Evolutionary conservation across 2,888 invertebrate genomes (phyloP).

Genomic region (Mesoligia furuncula): DNA sequence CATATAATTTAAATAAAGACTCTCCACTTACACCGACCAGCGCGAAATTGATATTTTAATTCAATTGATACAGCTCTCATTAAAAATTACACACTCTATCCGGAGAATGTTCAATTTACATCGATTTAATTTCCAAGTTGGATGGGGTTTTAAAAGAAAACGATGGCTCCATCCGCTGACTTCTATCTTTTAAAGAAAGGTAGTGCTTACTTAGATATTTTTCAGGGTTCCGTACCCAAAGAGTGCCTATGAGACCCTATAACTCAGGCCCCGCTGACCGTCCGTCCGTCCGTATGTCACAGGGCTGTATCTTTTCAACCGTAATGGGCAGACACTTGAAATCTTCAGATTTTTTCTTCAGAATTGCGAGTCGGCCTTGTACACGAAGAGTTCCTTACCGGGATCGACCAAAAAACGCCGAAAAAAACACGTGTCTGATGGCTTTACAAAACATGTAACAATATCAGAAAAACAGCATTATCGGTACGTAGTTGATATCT

Average conservation of each 20-base stretch:
- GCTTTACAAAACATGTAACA: not conserved
- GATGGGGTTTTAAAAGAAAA: constrained; percentile 29
- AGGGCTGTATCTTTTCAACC: not conserved
- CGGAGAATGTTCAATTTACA: constrained; percentile 36
- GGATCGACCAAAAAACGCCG: no score
- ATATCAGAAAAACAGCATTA: not conserved
- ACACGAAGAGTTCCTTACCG: no score
- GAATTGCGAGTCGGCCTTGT: no score
- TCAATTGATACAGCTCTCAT: constrained; percentile 43
- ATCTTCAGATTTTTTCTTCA: no score
- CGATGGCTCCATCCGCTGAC: not conserved
- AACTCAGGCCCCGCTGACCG: not conserved
- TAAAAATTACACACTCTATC: constrained; percentile 49
- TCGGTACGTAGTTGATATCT: not conserved
- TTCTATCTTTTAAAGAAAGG: not conserved
- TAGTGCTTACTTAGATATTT: not conserved
- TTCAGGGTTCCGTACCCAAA: not conserved
- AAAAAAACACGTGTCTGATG: no score
- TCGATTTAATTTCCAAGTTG: constrained; percentile 35
- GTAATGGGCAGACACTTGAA: not conserved
- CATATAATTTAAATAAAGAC: constrained; percentile 23
- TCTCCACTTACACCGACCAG: not conserved
- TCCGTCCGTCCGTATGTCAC: not conserved
- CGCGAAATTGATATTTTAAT: constrained; percentile 47
- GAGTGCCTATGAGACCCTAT: not conserved